These are phyloP conservation scores for Zelleria hepariella DNA, from an alignment of 2,888 invertebrate genomes.

Conservation along the genomic window DNA sequence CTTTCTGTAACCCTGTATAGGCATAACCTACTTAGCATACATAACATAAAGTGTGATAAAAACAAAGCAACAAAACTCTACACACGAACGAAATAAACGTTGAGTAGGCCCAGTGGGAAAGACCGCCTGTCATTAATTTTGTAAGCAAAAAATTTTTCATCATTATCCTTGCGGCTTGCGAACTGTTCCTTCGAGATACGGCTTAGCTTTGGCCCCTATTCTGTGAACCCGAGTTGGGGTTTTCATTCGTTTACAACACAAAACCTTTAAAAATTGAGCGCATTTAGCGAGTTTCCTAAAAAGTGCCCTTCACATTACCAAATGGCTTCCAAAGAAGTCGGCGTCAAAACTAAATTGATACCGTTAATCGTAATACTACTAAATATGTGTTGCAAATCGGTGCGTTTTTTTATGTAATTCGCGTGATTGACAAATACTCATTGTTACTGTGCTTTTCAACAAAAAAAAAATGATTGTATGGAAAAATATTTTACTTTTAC, in stretches of 20 bases:
- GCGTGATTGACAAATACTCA: too few relatives aligned
- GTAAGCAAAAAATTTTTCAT: conserved; percentile 1
- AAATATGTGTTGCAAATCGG: too few relatives aligned
- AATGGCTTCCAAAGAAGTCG: too few relatives aligned
- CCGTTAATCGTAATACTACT: too few relatives aligned
- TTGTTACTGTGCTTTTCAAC: too few relatives aligned
- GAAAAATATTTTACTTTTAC: too few relatives aligned
- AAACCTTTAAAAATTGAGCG: not conserved
- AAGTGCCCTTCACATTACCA: not conserved
- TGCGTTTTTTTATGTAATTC: too few relatives aligned
- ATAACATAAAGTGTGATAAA: not conserved
- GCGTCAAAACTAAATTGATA: too few relatives aligned
- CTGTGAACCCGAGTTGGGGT: not conserved
- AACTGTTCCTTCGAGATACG: not conserved
- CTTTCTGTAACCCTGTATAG: too few relatives aligned
- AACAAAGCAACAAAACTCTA: not conserved
- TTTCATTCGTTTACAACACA: not conserved
- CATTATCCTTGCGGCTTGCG: not conserved
- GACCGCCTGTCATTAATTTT: not conserved
- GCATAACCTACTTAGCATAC: too few relatives aligned
- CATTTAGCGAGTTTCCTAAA: not conserved
- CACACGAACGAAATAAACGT: not conserved
- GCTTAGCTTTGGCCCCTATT: not conserved
- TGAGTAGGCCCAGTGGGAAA: not conserved
- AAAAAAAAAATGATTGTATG: too few relatives aligned